Base-by-base conservation (phyloP, 2,113 vertebrate species). In the Rhinichthys klamathensis region DNA sequence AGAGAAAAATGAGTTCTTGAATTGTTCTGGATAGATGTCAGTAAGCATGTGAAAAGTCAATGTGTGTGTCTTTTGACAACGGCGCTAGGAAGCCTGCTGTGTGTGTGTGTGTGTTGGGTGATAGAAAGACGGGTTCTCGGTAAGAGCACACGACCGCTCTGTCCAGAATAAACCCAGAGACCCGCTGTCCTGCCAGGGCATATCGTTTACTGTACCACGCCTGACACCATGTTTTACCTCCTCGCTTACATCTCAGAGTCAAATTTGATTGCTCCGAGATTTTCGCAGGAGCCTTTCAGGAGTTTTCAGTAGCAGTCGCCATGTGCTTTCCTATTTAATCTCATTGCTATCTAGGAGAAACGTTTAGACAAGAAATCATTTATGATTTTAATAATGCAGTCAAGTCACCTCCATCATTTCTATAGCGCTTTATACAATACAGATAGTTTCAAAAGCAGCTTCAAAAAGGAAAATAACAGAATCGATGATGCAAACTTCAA, bases 151-250 rank as follows among this genome's bases (percentile, higher is more conserved):
- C 74, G 27, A 56, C 49, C 2, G 2, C 49, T 76, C 74, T 32
- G 27, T 63, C 63, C 44, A 46, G 56, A 63, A 23, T 63, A 61
- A 80, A 80, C 35, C 77, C 44, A 63, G 35, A 80, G 35, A 44
- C 77, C n/a, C 7, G 8, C 23, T 63, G 77, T 80, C 77, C 58
- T 80, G 54, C 58, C 77, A 80, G 35, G n/a, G 46, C 7, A 4
- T 76, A 76, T 76, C 46, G 0, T 54, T 76, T 76, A 27, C 73
- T 18, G 8, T 18, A 41, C 21, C 13, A 41, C 35, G 23, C 35
- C 6, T 61, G 23, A 32, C 65, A 67, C 65, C 30, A 3, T 15
- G 65, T 51, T 15, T 75, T 75, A 51, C 41, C 58, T 30, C 25
- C 25, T 76, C 8, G 0, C 25, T 75, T 46, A 18, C 25, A 49